These are phyloP conservation scores for Palloptera scutellata DNA, from an alignment of 2,888 invertebrate species.

Conservation along the genomic window DNA sequence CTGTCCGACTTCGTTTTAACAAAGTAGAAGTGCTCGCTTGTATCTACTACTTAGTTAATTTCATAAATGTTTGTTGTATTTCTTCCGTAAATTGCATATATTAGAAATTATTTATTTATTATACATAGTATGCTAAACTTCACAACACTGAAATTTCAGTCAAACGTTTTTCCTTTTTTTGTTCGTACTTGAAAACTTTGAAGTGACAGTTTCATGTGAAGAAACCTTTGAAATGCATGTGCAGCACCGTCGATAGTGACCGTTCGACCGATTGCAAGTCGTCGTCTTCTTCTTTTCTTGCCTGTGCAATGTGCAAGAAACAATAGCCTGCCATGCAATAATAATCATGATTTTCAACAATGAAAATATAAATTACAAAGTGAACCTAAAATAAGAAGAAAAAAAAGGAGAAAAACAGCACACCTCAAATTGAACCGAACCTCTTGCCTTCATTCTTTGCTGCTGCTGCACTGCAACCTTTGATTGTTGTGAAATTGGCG, in stretches of 20 bases:
- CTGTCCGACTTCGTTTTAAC: too few relatives aligned
- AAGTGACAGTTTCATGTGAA: conserved; percentile 9
- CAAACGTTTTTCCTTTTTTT: too few relatives aligned
- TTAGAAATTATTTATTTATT: too few relatives aligned
- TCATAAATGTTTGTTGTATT: too few relatives aligned
- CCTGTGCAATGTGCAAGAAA: background rate
- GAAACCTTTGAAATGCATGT: conserved; percentile 16
- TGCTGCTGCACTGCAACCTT: conserved; percentile 8
- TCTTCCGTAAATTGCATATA: too few relatives aligned
- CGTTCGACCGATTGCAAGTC: too few relatives aligned
- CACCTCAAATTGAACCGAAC: background rate
- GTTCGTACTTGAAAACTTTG: too few relatives aligned
- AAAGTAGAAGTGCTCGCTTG: too few relatives aligned
- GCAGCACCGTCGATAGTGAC: too few relatives aligned
- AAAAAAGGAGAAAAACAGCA: background rate
- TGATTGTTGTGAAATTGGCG: conserved; percentile 29
- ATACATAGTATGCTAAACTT: too few relatives aligned
- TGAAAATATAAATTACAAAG: conserved; percentile 28
- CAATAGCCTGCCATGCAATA: background rate
- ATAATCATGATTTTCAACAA: conserved; percentile 15
- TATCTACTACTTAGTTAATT: too few relatives aligned
- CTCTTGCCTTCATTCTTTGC: conserved; percentile 6
- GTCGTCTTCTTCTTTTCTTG: background rate
- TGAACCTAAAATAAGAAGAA: background rate
- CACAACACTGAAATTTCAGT: too few relatives aligned